Conservation (phyloP, 2,113 vertebrate genomes). For the Danio rerio region GRCz12tu NC_133196.1:12598001-12598500, state of each 20-base stretch:
- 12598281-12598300: not conserved
- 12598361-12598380: not conserved
- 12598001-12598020: too few relatives aligned
- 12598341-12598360: constrained; percentile 7
- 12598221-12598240: not conserved
- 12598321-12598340: not conserved
- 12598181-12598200: not conserved
- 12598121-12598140: too few relatives aligned
- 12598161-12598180: not conserved
- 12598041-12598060: too few relatives aligned
- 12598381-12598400: not conserved
- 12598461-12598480: not conserved
- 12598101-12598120: too few relatives aligned
- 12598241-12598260: not conserved
- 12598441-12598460: not conserved
- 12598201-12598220: not conserved
- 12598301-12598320: not conserved
- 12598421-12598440: not conserved
- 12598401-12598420: not conserved
- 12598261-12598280: not conserved
- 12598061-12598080: too few relatives aligned
- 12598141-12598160: not conserved
- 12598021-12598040: too few relatives aligned
- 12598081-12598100: too few relatives aligned
- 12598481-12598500: too few relatives aligned